These are phyloP conservation scores for Pluvialis apricaria DNA, from an alignment of 2,113 vertebrate species.

Conservation along the genomic window DNA sequence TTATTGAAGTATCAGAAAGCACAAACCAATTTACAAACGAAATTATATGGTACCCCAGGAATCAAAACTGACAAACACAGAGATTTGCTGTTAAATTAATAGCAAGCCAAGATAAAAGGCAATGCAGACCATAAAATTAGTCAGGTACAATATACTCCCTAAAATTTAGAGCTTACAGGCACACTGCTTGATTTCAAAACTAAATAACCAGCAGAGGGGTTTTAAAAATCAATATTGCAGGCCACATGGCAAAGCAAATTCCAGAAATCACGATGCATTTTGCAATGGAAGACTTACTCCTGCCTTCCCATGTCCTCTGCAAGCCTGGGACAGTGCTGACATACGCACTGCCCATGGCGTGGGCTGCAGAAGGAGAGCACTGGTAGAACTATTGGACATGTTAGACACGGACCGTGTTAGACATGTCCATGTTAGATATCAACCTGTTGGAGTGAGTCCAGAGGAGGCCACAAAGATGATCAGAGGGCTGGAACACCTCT, in stretches of 20 bases:
- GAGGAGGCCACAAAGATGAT: background rate
- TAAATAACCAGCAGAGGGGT: background rate
- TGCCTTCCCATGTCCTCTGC: fast-evolving
- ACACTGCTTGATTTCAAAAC: background rate
- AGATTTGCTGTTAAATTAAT: slow-evolving; percentile 18
- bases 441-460: background rate
- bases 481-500: background rate
- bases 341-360: fast-evolving
- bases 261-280: background rate
- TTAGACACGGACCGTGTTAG: too few species aligned
- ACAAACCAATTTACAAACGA: background rate
- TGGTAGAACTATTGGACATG: background rate
- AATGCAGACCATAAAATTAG: background rate
- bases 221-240: background rate
- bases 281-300: background rate
- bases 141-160: background rate
- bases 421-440: background rate
- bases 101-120: slow-evolving; percentile 15
- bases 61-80: background rate
- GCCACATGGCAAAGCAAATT: background rate
- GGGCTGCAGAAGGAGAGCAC: background rate
- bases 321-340: background rate
- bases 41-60: slow-evolving; percentile 1
- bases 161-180: background rate
- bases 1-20: slow-evolving; percentile 39